Evolutionary conservation across 2,888 invertebrate genomes (phyloP).

Genomic region (Peribatodes rhomboidaria): DNA sequence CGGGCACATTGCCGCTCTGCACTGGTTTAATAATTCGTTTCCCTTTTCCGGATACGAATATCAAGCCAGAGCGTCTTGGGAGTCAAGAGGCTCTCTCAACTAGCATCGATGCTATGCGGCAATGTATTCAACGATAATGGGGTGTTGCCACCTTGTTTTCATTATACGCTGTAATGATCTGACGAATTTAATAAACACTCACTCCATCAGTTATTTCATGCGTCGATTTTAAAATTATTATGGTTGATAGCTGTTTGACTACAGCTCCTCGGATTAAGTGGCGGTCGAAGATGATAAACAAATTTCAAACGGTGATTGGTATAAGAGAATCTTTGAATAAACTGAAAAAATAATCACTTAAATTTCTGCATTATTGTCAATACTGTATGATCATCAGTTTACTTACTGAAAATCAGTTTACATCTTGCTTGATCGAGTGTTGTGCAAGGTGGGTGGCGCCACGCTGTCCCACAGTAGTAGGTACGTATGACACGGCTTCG

Average conservation of each 20-base stretch:
- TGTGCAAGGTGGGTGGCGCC: constrained; percentile 61
- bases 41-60: constrained; percentile 23
- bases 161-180: constrained; percentile 70
- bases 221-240: no score
- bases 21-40: constrained; percentile 40
- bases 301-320: no score
- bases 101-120: constrained; percentile 25
- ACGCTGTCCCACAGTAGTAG: constrained; percentile 64
- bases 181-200: constrained; percentile 61
- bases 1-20: constrained; percentile 42
- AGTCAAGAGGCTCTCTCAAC: background rate
- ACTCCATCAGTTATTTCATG: constrained; percentile 60
- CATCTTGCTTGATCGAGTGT: constrained; percentile 8
- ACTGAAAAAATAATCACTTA: no score
- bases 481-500: constrained; percentile 40
- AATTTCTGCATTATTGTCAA: no score
- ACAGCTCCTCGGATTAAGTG: no score
- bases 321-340: no score
- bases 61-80: constrained; percentile 11
- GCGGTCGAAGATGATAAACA: no score
- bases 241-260: no score
- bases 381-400: background rate
- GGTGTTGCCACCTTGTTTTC: constrained; percentile 64
- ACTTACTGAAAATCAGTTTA: no score
- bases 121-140: constrained; percentile 68